A percentile compares a stretch with the other conserved stretches of the same genome.
These are phyloP conservation scores for Paragorgia papillata DNA, from an alignment of 92 coral and sea anemone species.

Conservation along the genomic window DNA sequence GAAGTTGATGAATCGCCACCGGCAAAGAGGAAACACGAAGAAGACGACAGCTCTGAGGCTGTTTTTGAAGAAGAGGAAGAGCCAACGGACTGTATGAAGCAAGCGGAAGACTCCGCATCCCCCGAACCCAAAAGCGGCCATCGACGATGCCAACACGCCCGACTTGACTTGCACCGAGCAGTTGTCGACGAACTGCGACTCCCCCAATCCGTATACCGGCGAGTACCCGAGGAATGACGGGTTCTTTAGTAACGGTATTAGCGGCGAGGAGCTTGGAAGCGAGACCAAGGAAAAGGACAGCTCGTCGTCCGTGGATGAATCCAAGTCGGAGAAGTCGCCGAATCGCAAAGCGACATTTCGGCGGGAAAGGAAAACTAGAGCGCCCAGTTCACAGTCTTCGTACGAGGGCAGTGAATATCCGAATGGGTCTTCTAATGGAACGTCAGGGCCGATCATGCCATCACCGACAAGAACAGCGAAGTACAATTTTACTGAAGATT, in stretches of 20 bases:
- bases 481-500: slow-evolving; percentile 35
- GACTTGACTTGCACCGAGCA: slow-evolving; percentile 40
- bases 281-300: slow-evolving; percentile 39
- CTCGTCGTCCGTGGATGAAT: slow-evolving; percentile 19
- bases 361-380: slow-evolving; percentile 42
- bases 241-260: slow-evolving; percentile 33
- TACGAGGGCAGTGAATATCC: slow-evolving; percentile 15
- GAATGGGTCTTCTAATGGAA: slow-evolving; percentile 11
- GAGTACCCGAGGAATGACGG: not conserved
- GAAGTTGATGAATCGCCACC: slow-evolving; percentile 13
- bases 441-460: slow-evolving; percentile 2
- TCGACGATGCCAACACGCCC: slow-evolving; percentile 26
- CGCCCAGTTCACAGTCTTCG: slow-evolving; percentile 34
- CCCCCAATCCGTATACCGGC: slow-evolving; percentile 37
- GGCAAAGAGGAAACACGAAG: slow-evolving; percentile 22
- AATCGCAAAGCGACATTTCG: slow-evolving; percentile 56
- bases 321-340: slow-evolving; percentile 59
- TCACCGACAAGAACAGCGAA: slow-evolving; percentile 21
- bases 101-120: slow-evolving; percentile 5
- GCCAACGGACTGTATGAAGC: not conserved
- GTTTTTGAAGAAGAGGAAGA: not conserved
- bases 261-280: slow-evolving; percentile 29
- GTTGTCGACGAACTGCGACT: slow-evolving; percentile 37
- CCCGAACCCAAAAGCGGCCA: slow-evolving; percentile 4
- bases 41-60: not conserved